Evolutionary conservation across 2,797 vertebrate genomes (phyloP), one percentile per base, ranked within the genome.

Genomic region (Girardinus metallicus): DNA sequence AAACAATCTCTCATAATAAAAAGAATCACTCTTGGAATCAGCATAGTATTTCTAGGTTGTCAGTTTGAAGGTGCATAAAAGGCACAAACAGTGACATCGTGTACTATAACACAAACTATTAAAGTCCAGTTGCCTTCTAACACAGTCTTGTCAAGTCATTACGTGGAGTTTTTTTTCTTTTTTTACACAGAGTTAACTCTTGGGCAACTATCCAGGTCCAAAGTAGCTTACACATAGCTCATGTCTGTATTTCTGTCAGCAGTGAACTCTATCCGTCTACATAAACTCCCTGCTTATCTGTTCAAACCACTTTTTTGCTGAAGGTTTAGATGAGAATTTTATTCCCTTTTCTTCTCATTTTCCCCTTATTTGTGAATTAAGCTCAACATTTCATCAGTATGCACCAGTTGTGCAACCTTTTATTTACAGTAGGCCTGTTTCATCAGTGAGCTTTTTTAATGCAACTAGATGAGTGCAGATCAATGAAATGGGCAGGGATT

Each of bases 221-320:
- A 91, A 93, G 85, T 82, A 87, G 77, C 80, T 68, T 85, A 83
- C 78, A 86, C 72, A 82, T 39, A 55, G 31, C n/a, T 66, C 15
- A 68, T 18, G 49, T 77, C 41, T 51, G 26, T 70, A 53, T 77
- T 39, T 60, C 47, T 76, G 85, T 92, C 83, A 88, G 57, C 3
- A 53, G 46, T 92, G 87, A 86, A 81, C 87, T 92, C 64, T 90
- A 82, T 66, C 80, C 64, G n/a, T 66, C 49, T 47, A 70, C 72
- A 82, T 82, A 41, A 76, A 71, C 74, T 75, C 60, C 57, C 57
- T 80, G n/a, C 44, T 84, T 80, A 88, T 89, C 80, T 75, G 3
- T 34, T 74, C 7, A 79, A 49, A 36, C 41, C 34, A 7, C 2
- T 3, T 10, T 75, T 23, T 29, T 77, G 41, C 71, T 70, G 55